A percentile compares a stretch with the other conserved stretches of the same genome.
These are phyloP conservation scores for Amphiprion percula DNA, from an alignment of 2,113 vertebrate genomes.

Conservation along the genomic window DNA sequence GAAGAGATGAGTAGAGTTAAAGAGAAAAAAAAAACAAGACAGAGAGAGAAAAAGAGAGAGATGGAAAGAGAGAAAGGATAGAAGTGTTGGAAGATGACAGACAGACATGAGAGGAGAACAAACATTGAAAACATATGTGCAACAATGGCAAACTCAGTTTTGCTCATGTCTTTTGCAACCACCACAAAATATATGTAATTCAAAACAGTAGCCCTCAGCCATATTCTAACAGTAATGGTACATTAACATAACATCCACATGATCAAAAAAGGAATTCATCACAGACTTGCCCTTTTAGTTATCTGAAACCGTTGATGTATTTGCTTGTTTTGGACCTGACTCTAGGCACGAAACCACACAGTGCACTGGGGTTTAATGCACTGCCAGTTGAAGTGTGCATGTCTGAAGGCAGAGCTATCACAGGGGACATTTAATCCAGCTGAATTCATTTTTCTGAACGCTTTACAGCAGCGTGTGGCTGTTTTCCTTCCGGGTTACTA, in stretches of 20 bases:
- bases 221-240: not conserved
- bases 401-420: slow-evolving; percentile 28
- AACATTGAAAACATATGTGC: slow-evolving; percentile 41
- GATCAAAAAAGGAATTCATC: slow-evolving; percentile 10
- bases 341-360: slow-evolving; percentile 7
- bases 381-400: slow-evolving; percentile 31
- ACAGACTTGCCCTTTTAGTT: slow-evolving; percentile 8
- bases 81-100: not conserved
- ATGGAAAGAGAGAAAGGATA: not conserved
- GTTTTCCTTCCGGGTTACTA: not conserved
- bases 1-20: slow-evolving; percentile 17
- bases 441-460: slow-evolving; percentile 41
- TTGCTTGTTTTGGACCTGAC: slow-evolving; percentile 5
- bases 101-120: slow-evolving; percentile 38
- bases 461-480: slow-evolving; percentile 18
- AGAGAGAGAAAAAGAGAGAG: not conserved
- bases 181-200: slow-evolving; percentile 9
- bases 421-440: slow-evolving; percentile 35
- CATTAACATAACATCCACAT: slow-evolving; percentile 15
- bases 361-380: slow-evolving; percentile 9
- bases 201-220: slow-evolving; percentile 23
- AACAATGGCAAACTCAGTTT: slow-evolving; percentile 17
- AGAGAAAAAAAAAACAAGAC: slow-evolving; percentile 18
- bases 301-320: slow-evolving; percentile 12
- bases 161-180: slow-evolving; percentile 21